Evolutionary conservation across 2,888 invertebrate species (phyloP).

Genomic region (Cordilura impudica): DNA sequence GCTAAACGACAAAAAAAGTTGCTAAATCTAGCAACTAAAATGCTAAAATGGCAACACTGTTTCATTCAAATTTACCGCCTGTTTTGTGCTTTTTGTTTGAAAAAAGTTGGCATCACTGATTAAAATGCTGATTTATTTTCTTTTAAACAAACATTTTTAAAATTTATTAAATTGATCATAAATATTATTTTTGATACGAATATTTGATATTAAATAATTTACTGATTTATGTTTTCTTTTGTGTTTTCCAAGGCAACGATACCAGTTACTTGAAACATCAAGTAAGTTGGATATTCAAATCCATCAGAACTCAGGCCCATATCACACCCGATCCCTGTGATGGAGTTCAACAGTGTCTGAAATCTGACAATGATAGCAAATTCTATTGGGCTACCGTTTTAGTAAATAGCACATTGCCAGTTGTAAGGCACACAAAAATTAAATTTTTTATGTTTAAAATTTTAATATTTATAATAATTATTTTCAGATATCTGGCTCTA

Average conservation of each 20-base stretch:
- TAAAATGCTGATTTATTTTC: too few species aligned
- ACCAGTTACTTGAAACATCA: conserved; percentile 72
- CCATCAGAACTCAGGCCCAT: conserved; percentile 69
- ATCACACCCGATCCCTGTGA: conserved; percentile 75
- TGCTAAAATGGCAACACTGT: too few species aligned
- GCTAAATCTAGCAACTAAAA: too few species aligned
- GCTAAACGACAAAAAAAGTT: too few species aligned
- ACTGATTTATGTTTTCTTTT: background rate
- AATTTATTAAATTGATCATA: too few species aligned
- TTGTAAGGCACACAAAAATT: too few species aligned
- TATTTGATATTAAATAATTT: too few species aligned
- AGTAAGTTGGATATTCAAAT: conserved; percentile 74
- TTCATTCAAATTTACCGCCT: too few species aligned
- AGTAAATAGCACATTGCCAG: conserved; percentile 71
- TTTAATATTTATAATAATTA: background rate
- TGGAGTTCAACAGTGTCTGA: conserved; percentile 70
- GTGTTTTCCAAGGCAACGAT: conserved; percentile 66
- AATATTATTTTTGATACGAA: too few species aligned
- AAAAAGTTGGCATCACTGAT: too few species aligned
- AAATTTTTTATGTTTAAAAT: conserved; percentile 25
- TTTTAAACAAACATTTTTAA: too few species aligned
- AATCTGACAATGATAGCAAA: conserved; percentile 68
- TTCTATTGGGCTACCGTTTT: conserved; percentile 72
- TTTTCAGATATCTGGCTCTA: conserved; percentile 76
- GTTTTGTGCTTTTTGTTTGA: too few species aligned